Percentiles rank a stretch among this genome's conserved stretches.
phyloP scores from a whole-genome alignment of 2,888 invertebrate species.

The Chaitophorus viminalis region DNA sequence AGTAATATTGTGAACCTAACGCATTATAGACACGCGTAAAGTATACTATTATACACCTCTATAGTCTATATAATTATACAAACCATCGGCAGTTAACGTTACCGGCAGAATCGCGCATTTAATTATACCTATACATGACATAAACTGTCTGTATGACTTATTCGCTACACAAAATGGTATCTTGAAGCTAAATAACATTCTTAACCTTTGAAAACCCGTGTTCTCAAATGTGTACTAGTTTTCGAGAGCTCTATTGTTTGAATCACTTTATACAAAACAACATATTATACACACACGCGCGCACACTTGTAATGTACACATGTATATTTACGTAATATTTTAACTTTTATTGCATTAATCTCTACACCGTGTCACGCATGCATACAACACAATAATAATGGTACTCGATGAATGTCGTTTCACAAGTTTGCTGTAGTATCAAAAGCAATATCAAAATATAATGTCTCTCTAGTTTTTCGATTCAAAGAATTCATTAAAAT shows the following conservation, averaged over 20 bases:
- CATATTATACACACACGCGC: background rate
- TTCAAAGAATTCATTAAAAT: slow-evolving; percentile 1
- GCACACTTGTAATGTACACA: background rate
- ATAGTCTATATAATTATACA: no score
- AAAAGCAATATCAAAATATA: slow-evolving; percentile 9
- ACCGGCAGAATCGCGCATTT: background rate
- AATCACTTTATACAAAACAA: background rate
- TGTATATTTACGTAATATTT: background rate
- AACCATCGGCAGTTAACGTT: background rate
- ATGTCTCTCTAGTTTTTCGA: background rate
- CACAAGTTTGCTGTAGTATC: background rate
- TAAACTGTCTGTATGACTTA: background rate
- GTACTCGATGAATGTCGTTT: background rate
- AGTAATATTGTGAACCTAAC: background rate
- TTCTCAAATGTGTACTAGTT: background rate
- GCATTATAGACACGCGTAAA: background rate
- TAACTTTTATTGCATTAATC: background rate
- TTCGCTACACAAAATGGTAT: no score
- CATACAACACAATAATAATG: background rate
- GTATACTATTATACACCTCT: no score
- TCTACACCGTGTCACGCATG: background rate
- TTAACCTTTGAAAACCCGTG: background rate
- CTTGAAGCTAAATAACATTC: background rate
- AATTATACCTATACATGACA: background rate
- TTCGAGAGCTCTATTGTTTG: background rate